Percentiles rank a stretch among this genome's conserved stretches.
phyloP scores from a whole-genome alignment of 2,888 invertebrate genomes.

The Koerneria pararmatus region DNA sequence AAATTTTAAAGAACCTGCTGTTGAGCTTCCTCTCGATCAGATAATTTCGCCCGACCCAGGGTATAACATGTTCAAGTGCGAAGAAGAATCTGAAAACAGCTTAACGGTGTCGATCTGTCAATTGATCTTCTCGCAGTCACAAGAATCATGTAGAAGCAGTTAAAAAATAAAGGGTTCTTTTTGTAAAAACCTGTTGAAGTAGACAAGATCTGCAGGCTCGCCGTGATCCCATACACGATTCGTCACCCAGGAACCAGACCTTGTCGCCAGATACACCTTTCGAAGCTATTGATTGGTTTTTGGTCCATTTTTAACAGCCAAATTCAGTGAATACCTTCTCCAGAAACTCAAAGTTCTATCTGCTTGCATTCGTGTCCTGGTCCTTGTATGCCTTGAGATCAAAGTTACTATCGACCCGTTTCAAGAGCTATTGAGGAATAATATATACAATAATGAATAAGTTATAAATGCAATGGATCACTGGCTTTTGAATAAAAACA shows the following conservation, averaged over 20 bases:
- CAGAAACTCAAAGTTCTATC: too few relatives aligned
- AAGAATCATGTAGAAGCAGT: neutral
- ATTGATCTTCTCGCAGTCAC: neutral
- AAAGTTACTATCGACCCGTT: neutral
- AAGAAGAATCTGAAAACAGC: constrained; percentile 27
- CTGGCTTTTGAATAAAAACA: too few relatives aligned
- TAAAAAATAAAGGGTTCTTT: neutral
- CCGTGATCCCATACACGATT: constrained; percentile 61
- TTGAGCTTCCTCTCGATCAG: constrained; percentile 31
- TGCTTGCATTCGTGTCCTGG: too few relatives aligned
- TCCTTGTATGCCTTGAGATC: too few relatives aligned
- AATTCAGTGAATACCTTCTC: too few relatives aligned
- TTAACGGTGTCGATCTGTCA: neutral
- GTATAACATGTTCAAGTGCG: constrained; percentile 25
- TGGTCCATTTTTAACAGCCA: too few relatives aligned
- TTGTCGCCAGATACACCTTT: constrained; percentile 62
- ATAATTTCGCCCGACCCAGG: constrained; percentile 28
- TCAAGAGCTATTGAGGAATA: too few relatives aligned
- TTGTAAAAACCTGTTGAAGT: constrained; percentile 25
- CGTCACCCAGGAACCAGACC: constrained; percentile 63
- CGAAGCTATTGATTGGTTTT: too few relatives aligned
- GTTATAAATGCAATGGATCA: too few relatives aligned
- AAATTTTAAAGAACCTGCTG: too few relatives aligned
- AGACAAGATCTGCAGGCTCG: constrained; percentile 49
- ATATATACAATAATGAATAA: too few relatives aligned